Evolutionary conservation across 2,113 vertebrate genomes (phyloP).

Genomic region (Collichthys lucidus): DNA sequence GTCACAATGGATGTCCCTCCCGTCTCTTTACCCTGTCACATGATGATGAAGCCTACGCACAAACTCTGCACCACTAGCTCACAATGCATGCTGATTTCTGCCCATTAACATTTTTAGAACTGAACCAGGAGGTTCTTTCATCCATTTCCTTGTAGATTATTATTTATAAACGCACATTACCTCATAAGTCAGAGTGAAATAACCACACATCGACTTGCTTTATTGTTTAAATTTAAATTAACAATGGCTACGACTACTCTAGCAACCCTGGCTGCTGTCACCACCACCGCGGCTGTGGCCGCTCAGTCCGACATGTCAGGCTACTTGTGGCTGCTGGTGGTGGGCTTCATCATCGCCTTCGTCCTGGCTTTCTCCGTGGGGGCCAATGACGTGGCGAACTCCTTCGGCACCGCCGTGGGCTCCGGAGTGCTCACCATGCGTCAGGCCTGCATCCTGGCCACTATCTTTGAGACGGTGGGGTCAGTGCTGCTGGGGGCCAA

Average conservation of each 20-base stretch:
- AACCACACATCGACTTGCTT: conserved; percentile 25
- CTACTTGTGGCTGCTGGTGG: conserved; percentile 89
- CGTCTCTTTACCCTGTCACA: conserved; percentile 59
- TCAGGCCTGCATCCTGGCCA: conserved; percentile 93
- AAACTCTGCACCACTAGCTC: conserved; percentile 80
- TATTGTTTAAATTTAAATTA: conserved; percentile 4
- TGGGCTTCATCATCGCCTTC: conserved; percentile 96
- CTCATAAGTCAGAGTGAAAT: conserved; percentile 67
- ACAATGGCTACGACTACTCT: conserved; percentile 75
- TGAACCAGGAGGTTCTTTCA: conserved; percentile 34
- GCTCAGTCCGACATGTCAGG: conserved; percentile 62
- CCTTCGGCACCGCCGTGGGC: conserved; percentile 96
- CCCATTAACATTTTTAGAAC: conserved; percentile 33
- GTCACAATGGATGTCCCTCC: conserved; percentile 83
- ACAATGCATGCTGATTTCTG: conserved; percentile 68
- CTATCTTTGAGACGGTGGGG: conserved; percentile 93
- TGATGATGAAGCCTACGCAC: conserved; percentile 71
- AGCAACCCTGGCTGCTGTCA: conserved; percentile 68
- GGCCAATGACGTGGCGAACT: conserved; percentile 97
- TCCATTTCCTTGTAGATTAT: conserved; percentile 12
- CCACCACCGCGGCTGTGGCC: conserved; percentile 60
- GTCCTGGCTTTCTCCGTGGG: conserved; percentile 96
- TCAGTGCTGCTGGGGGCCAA: conserved; percentile 94
- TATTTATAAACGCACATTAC: conserved; percentile 65
- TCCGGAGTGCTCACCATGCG: conserved; percentile 94